Percentiles rank a stretch among this genome's conserved stretches.
Conservation (phyloP, 2,113 vertebrate genomes). For the Cettia cetti region DNA sequence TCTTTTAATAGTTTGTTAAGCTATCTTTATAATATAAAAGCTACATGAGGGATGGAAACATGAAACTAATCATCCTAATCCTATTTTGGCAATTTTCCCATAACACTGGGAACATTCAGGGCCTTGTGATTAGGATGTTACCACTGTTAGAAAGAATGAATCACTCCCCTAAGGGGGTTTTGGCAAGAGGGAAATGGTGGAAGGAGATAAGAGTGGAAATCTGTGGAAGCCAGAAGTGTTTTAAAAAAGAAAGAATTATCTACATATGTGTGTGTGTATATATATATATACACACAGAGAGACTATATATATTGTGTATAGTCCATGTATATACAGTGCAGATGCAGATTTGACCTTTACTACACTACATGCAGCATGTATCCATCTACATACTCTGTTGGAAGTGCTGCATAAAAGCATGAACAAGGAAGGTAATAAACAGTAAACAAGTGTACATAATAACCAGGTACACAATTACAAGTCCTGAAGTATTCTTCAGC, state of each 20-base stretch:
- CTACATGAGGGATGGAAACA: background rate
- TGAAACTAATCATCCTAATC: background rate
- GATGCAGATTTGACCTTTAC: background rate
- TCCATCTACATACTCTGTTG: background rate
- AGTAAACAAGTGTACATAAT: background rate
- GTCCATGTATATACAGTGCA: background rate
- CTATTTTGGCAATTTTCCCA: slow-evolving; percentile 15
- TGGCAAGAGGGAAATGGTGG: background rate
- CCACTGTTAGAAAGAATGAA: background rate
- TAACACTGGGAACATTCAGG: background rate
- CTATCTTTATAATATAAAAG: slow-evolving; percentile 13
- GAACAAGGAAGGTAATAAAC: background rate
- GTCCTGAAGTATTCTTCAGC: background rate
- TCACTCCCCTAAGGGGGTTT: background rate
- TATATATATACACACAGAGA: background rate
- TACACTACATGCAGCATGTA: background rate
- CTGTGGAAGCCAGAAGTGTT: background rate
- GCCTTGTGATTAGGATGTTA: background rate
- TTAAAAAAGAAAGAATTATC: background rate
- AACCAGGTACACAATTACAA: background rate
- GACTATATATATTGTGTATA: background rate
- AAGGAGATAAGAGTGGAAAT: background rate
- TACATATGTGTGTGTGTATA: background rate
- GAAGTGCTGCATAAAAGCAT: background rate
- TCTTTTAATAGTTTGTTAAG: background rate